Base-by-base conservation (phyloP, 2,113 vertebrate species). In the Plotosus lineatus region DNA sequence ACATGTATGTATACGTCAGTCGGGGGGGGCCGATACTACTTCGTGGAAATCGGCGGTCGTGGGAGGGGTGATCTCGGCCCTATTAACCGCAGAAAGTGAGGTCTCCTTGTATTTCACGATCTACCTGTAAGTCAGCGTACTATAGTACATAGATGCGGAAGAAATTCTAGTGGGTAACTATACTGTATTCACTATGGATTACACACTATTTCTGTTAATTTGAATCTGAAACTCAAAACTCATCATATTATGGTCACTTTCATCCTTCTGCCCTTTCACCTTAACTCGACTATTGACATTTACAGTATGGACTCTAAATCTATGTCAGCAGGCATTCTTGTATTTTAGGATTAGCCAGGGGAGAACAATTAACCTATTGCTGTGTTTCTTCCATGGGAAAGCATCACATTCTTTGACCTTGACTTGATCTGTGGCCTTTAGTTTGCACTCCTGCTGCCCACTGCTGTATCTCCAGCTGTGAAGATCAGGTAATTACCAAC, bases 341-440 rank as follows among this genome's bases (percentile, higher is more conserved):
- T 82, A 42, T 76, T 75, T 82, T 14, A 46, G 80, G 69, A 82
- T 79, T 79, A 68, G 50, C 44, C 19, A 55, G 56, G n/a, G 10
- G 42, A 72, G 56, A 53, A 56, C 75, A 66, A 77, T 76, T 83
- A 44, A 63, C 61, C 48, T 66, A 58, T 66, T 12, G 31, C 15
- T 60, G 75, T 61, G 36, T 55, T 60, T 72, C 53, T 56, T 21
- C 26, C 19, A 50, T 17, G 11, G 38, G 28, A 63, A 72, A 75
- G 75, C 36, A 46, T 23, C 28, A 58, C 50, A 50, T 79, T 36
- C 42, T 77, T 58, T 56, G 68, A 85, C 81, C 74, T 80, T 83
- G 81, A 68, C 75, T n/a, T 56, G 55, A 17, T 15, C 3, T 1
- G 4, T 40, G 31, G 55, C 65, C 51, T 51, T 78, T 14, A 55